Conservation (phyloP, 2,113 vertebrate genomes). For the Pampusana beccarii region DNA sequence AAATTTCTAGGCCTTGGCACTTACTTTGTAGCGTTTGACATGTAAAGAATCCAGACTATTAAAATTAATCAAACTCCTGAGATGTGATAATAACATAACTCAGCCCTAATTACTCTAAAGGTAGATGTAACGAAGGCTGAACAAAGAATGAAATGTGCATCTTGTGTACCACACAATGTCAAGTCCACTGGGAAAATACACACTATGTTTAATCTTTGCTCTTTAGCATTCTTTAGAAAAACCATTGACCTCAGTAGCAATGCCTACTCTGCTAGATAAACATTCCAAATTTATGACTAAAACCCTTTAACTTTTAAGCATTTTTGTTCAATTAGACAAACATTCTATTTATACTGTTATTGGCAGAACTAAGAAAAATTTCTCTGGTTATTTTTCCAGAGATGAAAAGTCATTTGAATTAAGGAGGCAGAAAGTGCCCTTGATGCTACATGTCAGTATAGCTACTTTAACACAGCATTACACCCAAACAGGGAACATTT, state of each 20-base stretch:
- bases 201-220: constrained; percentile 43
- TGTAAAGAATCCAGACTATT: not conserved
- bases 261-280: constrained; percentile 44
- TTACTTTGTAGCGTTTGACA: not conserved
- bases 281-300: constrained; percentile 60
- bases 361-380: not conserved
- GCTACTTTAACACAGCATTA: not conserved
- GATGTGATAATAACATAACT: not conserved
- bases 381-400: not conserved
- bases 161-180: not conserved
- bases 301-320: not conserved
- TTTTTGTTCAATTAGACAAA: not conserved
- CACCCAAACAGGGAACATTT: not conserved
- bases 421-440: not conserved
- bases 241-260: constrained; percentile 50
- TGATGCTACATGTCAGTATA: not conserved
- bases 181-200: constrained; percentile 53
- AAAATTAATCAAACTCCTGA: not conserved
- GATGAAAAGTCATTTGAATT: not conserved
- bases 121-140: not conserved
- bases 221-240: constrained; percentile 54
- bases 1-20: not conserved
- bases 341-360: not conserved
- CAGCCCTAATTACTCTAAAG: not conserved
- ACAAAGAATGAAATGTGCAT: not conserved